Evolutionary conservation across 2,888 invertebrate genomes (phyloP).

Genomic region (Girardia tigrina): DNA sequence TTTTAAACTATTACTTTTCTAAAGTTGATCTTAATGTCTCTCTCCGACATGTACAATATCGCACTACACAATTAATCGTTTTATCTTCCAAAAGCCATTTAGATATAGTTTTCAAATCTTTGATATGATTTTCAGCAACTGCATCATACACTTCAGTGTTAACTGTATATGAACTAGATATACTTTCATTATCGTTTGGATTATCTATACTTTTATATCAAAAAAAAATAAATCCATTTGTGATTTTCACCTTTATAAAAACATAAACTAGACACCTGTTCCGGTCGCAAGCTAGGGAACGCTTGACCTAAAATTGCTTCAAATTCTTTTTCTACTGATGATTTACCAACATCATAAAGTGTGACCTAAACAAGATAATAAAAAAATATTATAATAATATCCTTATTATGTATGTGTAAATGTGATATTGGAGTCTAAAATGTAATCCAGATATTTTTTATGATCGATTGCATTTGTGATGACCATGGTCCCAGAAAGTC

Average conservation of each 20-base stretch:
- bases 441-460: too few species aligned
- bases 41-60: conserved; percentile 7
- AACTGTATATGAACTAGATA: neutral
- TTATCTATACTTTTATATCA: neutral
- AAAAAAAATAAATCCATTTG: neutral
- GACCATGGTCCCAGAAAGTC: too few species aligned
- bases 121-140: neutral
- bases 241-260: conserved; percentile 1
- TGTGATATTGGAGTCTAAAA: too few species aligned
- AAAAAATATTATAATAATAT: too few species aligned
- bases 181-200: conserved; percentile 16
- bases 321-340: neutral
- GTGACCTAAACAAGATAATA: too few species aligned
- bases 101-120: neutral
- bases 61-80: neutral
- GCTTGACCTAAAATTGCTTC: neutral
- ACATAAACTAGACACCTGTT: neutral
- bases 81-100: conserved; percentile 17
- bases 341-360: neutral
- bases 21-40: neutral
- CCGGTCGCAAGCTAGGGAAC: neutral
- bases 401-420: too few species aligned
- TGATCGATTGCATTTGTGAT: too few species aligned
- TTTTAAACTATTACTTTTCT: neutral
- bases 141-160: neutral